Evolutionary conservation across 2,888 invertebrate genomes (phyloP).

Genomic region (Lycocerus yunnanus): DNA sequence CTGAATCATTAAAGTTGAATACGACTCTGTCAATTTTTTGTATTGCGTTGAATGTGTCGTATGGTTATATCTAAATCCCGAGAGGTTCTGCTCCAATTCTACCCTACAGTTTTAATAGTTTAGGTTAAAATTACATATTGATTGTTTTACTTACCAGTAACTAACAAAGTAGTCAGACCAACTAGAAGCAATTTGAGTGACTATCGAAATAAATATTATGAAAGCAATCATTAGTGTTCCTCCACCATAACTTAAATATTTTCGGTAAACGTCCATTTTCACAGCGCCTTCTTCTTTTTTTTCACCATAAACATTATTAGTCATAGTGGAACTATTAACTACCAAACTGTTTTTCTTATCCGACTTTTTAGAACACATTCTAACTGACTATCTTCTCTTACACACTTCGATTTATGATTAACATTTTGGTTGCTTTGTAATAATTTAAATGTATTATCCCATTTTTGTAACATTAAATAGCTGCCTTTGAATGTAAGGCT

Average conservation of each 20-base stretch:
- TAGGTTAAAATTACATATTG: not conserved
- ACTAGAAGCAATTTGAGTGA: constrained; percentile 36
- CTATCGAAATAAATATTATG: constrained; percentile 36
- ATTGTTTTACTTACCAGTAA: constrained; percentile 37
- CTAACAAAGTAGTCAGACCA: constrained; percentile 40
- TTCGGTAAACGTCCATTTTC: constrained; percentile 38
- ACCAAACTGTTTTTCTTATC: constrained; percentile 18
- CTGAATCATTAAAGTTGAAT: constrained; percentile 31
- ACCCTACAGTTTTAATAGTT: constrained; percentile 22
- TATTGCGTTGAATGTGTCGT: constrained; percentile 23
- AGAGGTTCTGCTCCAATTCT: constrained; percentile 29
- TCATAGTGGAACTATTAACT: constrained; percentile 15
- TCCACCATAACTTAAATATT: constrained; percentile 43
- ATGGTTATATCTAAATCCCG: constrained; percentile 12
- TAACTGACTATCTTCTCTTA: not conserved
- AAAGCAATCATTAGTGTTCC: constrained; percentile 36
- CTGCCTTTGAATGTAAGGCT: constrained; percentile 62
- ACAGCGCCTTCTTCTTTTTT: constrained; percentile 41
- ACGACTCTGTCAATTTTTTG: constrained; percentile 4
- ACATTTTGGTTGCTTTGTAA: not conserved
- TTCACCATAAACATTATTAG: constrained; percentile 45
- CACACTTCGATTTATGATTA: not conserved
- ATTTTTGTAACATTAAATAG: not conserved
- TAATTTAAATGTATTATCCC: constrained; percentile 51
- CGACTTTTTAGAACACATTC: not conserved